Evolutionary conservation across 2,888 invertebrate genomes (phyloP).

Genomic region (Pachydiplax longipennis): DNA sequence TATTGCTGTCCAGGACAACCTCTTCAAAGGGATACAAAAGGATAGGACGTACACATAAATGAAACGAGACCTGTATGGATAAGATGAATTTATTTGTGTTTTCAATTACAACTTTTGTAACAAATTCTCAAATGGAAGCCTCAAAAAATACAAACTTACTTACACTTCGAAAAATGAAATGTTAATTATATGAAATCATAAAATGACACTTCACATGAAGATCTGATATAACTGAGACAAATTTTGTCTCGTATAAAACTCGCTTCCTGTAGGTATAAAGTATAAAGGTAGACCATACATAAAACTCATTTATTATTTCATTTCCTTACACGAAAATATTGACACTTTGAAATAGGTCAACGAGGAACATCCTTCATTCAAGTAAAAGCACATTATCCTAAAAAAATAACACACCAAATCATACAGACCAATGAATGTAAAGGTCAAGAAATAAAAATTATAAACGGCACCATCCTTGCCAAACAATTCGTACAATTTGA

Average conservation of each 20-base stretch:
- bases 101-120: conserved; percentile 11
- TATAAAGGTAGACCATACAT: conserved; percentile 19
- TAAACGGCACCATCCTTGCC: not conserved
- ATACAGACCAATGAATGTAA: not conserved
- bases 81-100: conserved; percentile 5
- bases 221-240: not conserved
- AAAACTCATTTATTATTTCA: not conserved
- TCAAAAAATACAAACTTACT: conserved; percentile 39
- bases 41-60: not conserved
- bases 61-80: not conserved
- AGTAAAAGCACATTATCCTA: conserved; percentile 17
- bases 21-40: too few relatives aligned
- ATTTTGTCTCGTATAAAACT: not conserved
- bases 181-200: not conserved
- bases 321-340: not conserved
- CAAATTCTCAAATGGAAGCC: conserved; percentile 37
- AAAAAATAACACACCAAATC: conserved; percentile 19
- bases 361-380: not conserved
- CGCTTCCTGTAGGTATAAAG: not conserved
- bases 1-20: too few relatives aligned
- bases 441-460: not conserved
- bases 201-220: conserved; percentile 1
- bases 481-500: not conserved
- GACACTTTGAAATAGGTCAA: conserved; percentile 9
- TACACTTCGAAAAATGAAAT: conserved; percentile 2